These are phyloP conservation scores for Heliopora coerulea DNA, from an alignment of 92 coral and sea anemone genomes.

Conservation along the genomic window DNA sequence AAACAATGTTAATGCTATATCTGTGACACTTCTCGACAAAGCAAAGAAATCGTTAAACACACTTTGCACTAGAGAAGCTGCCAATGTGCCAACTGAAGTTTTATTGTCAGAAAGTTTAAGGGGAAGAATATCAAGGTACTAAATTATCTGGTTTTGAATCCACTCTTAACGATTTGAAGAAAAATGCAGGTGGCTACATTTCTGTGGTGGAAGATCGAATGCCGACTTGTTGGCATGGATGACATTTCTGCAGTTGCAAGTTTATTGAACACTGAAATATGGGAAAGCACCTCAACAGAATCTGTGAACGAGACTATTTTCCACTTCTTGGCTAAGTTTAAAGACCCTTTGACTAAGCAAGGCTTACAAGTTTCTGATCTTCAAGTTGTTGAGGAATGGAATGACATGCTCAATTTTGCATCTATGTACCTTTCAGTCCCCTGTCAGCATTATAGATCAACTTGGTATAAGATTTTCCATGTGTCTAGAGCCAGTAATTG, in stretches of 20 bases:
- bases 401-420: constrained; percentile 46
- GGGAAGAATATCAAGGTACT: constrained; percentile 43
- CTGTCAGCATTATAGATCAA: too few species aligned
- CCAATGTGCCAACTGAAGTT: too few species aligned
- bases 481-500: constrained; percentile 39
- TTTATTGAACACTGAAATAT: constrained; percentile 27
- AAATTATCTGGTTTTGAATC: constrained; percentile 8
- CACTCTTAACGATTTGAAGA: constrained; percentile 28
- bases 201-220: constrained; percentile 19
- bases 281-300: constrained; percentile 39
- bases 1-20: constrained; percentile 38
- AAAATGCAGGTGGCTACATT: constrained; percentile 25
- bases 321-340: constrained; percentile 23
- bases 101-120: constrained; percentile 37
- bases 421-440: constrained; percentile 35
- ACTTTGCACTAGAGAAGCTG: constrained; percentile 1
- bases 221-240: constrained; percentile 30
- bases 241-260: constrained; percentile 42
- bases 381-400: constrained; percentile 47
- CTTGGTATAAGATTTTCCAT: constrained; percentile 38
- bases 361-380: constrained; percentile 45
- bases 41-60: constrained; percentile 8
- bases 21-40: constrained; percentile 14
- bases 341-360: constrained; percentile 49
- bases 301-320: constrained; percentile 23